Conservation (phyloP, 2,888 invertebrate species). For the Drosophila neonasuta region DNA sequence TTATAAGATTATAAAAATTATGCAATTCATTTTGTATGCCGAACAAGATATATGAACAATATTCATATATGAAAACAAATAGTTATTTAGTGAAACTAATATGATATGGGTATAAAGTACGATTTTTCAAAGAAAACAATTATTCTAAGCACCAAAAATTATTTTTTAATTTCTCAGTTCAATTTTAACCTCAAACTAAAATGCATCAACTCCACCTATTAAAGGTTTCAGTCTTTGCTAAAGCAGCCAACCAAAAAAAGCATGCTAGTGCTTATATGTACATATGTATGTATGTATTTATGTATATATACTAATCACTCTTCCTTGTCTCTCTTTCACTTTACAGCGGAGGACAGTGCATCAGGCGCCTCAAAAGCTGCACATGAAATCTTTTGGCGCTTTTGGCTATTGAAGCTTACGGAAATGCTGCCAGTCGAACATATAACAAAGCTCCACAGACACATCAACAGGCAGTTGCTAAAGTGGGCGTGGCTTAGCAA, state of each 20-base stretch:
- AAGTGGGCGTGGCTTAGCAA: constrained; percentile 55
- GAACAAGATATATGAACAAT: no score
- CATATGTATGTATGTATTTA: no score
- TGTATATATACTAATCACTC: not conserved
- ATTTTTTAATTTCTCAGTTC: no score
- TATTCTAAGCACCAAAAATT: no score
- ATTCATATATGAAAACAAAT: no score
- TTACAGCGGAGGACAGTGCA: constrained; percentile 57
- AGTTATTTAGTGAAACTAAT: no score
- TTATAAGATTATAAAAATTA: not conserved
- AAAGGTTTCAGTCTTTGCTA: not conserved
- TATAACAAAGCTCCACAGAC: constrained; percentile 48
- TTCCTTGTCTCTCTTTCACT: constrained; percentile 16
- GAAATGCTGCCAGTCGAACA: constrained; percentile 44
- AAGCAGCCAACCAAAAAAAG: constrained; percentile 2
- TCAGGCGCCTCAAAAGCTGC: constrained; percentile 61
- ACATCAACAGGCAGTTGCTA: constrained; percentile 62
- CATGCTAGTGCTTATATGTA: no score
- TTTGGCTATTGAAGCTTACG: constrained; percentile 55
- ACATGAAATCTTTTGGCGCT: constrained; percentile 63
- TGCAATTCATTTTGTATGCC: not conserved
- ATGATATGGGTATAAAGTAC: no score
- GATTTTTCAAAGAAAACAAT: no score
- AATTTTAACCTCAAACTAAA: not conserved
- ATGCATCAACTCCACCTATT: not conserved